These are phyloP conservation scores for Protosalanx chinensis DNA, from an alignment of 2,797 vertebrate genomes.

Conservation along the genomic window DNA sequence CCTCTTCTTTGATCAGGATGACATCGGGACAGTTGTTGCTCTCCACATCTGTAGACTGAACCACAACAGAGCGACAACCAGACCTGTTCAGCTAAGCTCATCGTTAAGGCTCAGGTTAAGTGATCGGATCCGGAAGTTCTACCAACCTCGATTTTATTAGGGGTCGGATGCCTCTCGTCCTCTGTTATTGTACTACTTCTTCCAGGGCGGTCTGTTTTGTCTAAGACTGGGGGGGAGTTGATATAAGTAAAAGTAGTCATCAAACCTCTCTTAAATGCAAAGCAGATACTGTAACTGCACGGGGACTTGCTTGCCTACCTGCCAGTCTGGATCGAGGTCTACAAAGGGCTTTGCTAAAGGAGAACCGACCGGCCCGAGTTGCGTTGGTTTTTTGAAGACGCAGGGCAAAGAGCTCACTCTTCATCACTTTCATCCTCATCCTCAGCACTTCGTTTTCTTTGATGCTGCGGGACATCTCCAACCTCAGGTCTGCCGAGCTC, in stretches of 20 bases:
- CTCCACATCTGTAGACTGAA: conserved; percentile 52
- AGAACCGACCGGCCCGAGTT: conserved; percentile 52
- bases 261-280: background rate
- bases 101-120: background rate
- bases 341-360: conserved; percentile 30
- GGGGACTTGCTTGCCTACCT: conserved; percentile 43
- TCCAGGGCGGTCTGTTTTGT: conserved; percentile 36
- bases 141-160: conserved; percentile 14
- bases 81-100: background rate
- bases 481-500: conserved; percentile 56
- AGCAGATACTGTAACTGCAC: conserved; percentile 37
- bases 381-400: conserved; percentile 56
- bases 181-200: conserved; percentile 17
- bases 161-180: conserved; percentile 23
- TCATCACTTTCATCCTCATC: conserved; percentile 67
- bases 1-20: conserved; percentile 68
- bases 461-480: conserved; percentile 66
- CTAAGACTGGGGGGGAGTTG: conserved; percentile 31
- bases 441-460: conserved; percentile 69
- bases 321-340: conserved; percentile 50
- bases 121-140: background rate
- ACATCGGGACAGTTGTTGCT: conserved; percentile 53
- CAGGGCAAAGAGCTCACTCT: conserved; percentile 68
- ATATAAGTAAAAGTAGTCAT: background rate
- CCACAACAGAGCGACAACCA: conserved; percentile 4